phyloP scores from a whole-genome alignment of 2,888 invertebrate species.

The Lithodes maja region DNA sequence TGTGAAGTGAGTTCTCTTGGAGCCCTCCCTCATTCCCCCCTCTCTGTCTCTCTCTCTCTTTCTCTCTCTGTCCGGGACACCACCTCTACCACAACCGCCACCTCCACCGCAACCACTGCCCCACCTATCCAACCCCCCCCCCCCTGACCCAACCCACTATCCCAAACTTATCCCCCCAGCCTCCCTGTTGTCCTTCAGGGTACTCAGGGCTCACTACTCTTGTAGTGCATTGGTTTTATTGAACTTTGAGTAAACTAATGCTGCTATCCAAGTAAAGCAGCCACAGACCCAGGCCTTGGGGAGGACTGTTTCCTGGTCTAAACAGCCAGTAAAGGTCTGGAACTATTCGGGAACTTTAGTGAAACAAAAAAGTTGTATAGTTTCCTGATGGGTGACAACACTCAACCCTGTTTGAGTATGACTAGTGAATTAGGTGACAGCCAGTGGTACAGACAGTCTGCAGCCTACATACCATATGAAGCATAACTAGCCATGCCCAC shows the following conservation, averaged over 20 bases:
- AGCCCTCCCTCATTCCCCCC: slow-evolving; percentile 37
- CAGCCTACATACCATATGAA: slow-evolving; percentile 37
- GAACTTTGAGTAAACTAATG: slow-evolving; percentile 33
- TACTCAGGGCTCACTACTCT: slow-evolving; percentile 45
- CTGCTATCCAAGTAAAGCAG: slow-evolving; percentile 31
- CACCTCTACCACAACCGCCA: slow-evolving; percentile 46
- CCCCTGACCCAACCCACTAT: slow-evolving; percentile 29
- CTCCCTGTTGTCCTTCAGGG: slow-evolving; percentile 31
- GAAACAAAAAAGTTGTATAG: slow-evolving; percentile 37
- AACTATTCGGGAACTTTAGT: slow-evolving; percentile 52
- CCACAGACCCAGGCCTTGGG: slow-evolving; percentile 43
- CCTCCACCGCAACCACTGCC: slow-evolving; percentile 21
- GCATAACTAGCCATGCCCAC: slow-evolving; percentile 51
- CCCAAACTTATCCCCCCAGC: slow-evolving; percentile 18
- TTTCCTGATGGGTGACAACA: slow-evolving; percentile 39
- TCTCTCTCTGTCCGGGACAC: slow-evolving; percentile 22
- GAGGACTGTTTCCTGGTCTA: slow-evolving; percentile 41
- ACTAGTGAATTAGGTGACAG: slow-evolving; percentile 50
- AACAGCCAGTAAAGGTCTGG: slow-evolving; percentile 45
- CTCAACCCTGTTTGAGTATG: slow-evolving; percentile 26
- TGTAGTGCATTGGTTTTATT: slow-evolving; percentile 30
- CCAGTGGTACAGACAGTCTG: slow-evolving; percentile 55
- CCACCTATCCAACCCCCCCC: slow-evolving; percentile 31
- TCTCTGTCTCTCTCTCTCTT: slow-evolving; percentile 25
- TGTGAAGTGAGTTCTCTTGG: slow-evolving; percentile 33